Evolutionary conservation across 1,140 invertebrate genomes (phyloP).

Genomic region (Triops longicaudatus): DNA sequence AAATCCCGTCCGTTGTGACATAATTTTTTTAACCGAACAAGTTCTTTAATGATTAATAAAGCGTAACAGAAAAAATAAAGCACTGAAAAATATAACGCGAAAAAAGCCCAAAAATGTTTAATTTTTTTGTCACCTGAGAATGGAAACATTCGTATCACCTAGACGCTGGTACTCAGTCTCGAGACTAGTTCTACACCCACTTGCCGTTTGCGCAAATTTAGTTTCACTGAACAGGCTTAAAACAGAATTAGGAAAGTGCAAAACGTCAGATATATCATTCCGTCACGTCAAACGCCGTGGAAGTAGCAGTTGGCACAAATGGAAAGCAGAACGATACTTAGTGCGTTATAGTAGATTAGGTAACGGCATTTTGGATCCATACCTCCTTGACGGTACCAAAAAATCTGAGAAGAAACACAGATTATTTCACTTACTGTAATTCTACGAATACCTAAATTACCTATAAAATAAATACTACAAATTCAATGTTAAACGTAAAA

Average conservation of each 20-base stretch:
- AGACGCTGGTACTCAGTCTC: not conserved
- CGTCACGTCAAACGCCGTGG: slow-evolving; percentile 19
- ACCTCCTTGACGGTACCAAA: slow-evolving; percentile 43
- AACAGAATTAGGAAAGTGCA: not conserved
- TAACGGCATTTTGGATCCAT: slow-evolving; percentile 41
- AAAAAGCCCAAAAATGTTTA: not conserved
- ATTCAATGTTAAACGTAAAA: too few species aligned
- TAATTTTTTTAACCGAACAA: not conserved
- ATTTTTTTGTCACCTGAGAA: not conserved
- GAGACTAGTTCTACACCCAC: not conserved
- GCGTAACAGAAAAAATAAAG: not conserved
- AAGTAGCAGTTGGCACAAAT: slow-evolving; percentile 39
- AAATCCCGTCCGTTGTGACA: not conserved
- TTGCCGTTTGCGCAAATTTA: not conserved
- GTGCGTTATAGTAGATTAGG: slow-evolving; percentile 43
- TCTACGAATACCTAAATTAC: too few species aligned
- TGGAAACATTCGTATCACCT: not conserved
- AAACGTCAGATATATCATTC: not conserved
- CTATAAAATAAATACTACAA: too few species aligned
- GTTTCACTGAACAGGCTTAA: not conserved
- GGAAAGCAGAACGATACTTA: slow-evolving; percentile 40
- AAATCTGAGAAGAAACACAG: slow-evolving; percentile 39
- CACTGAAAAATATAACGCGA: not conserved
- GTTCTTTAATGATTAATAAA: not conserved
- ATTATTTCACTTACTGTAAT: not conserved